phyloP scores from a whole-genome alignment of 2,797 vertebrate genomes.

The Vultur gryphus region DNA sequence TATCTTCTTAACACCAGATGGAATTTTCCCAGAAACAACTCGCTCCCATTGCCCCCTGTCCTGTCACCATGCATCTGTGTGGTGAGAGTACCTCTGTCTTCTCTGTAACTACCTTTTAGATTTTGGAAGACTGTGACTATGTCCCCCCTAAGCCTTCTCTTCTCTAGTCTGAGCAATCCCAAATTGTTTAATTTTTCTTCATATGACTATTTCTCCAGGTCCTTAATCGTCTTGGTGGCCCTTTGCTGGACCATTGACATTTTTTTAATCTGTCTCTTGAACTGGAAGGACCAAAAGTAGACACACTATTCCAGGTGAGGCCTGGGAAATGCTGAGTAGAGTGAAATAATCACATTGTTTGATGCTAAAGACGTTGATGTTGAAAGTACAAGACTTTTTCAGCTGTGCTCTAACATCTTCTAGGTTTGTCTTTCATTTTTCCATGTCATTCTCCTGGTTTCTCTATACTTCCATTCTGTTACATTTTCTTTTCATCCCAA shows the following conservation, averaged over 20 bases:
- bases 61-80: neutral
- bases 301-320: neutral
- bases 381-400: neutral
- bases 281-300: neutral
- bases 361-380: neutral
- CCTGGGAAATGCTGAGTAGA: neutral
- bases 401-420: neutral
- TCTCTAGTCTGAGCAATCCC: neutral
- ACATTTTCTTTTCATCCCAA: neutral
- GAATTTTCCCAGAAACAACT: neutral
- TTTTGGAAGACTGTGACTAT: neutral
- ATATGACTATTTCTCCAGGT: neutral
- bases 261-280: neutral
- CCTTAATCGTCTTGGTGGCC: neutral
- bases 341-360: neutral
- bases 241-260: neutral
- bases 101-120: neutral
- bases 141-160: neutral
- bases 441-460: neutral
- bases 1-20: neutral
- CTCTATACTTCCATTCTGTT: neutral
- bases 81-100: neutral
- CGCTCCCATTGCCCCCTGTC: neutral
- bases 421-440: conserved; percentile 4
- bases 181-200: neutral